These are phyloP conservation scores for Artemia sinica DNA, from an alignment of 2,888 invertebrate genomes.

Conservation along the genomic window DNA sequence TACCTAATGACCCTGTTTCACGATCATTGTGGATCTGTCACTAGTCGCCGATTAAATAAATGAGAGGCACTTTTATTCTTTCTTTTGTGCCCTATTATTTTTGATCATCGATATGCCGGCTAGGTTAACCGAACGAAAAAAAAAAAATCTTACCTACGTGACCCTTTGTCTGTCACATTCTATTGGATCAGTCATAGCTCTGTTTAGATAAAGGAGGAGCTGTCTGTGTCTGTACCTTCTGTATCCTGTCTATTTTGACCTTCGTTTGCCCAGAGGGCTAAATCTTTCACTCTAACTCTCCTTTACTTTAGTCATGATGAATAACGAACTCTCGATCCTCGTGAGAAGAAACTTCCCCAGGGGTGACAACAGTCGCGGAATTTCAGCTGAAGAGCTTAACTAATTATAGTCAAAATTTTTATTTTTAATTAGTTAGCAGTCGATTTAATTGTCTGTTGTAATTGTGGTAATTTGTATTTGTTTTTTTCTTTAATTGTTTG, in stretches of 20 bases:
- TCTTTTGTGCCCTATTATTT: too few species aligned
- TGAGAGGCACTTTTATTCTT: too few species aligned
- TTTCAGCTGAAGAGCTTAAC: slow-evolving; percentile 72
- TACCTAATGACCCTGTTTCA: too few species aligned
- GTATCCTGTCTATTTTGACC: slow-evolving; percentile 8
- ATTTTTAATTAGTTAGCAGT: neutral
- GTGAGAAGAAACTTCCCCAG: slow-evolving; percentile 79
- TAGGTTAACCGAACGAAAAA: too few species aligned
- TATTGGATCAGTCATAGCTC: slow-evolving; percentile 7
- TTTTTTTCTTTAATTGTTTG: too few species aligned
- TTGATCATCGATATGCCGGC: too few species aligned
- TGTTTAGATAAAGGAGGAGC: neutral
- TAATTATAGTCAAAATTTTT: slow-evolving; percentile 32
- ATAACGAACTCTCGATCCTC: slow-evolving; percentile 86
- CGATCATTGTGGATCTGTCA: too few species aligned
- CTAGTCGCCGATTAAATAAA: too few species aligned
- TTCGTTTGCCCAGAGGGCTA: slow-evolving; percentile 34
- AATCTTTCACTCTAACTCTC: slow-evolving; percentile 72
- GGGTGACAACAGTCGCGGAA: slow-evolving; percentile 62
- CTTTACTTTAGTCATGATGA: slow-evolving; percentile 77
- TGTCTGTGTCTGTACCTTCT: neutral
- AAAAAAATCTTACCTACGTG: neutral
- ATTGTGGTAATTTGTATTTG: slow-evolving; percentile 6
- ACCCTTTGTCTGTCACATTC: neutral
- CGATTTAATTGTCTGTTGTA: neutral